These are phyloP conservation scores for Cosmia trapezina DNA, from an alignment of 2,888 invertebrate species.

Conservation along the genomic window DNA sequence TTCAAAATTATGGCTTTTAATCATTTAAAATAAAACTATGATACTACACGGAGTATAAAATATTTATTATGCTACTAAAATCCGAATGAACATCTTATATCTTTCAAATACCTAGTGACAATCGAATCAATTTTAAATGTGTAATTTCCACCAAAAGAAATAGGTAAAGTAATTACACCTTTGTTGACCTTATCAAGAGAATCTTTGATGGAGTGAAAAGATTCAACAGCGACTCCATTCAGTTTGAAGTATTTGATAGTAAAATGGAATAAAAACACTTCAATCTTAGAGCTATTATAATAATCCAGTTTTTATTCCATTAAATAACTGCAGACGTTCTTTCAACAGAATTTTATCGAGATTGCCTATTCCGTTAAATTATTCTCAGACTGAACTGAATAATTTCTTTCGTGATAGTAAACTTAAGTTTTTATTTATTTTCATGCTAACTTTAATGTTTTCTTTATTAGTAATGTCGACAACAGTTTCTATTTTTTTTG, in stretches of 20 bases:
- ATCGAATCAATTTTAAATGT: not conserved
- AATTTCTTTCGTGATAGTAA: slow-evolving; percentile 22
- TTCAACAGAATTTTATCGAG: slow-evolving; percentile 47
- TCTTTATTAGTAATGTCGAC: not conserved
- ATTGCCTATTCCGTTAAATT: slow-evolving; percentile 41
- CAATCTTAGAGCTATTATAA: slow-evolving; percentile 30
- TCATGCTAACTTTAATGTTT: slow-evolving; percentile 8
- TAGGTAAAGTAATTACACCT: slow-evolving; percentile 16
- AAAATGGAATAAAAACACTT: slow-evolving; percentile 32
- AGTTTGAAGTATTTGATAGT: slow-evolving; percentile 34
- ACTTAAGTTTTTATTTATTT: slow-evolving; percentile 1
- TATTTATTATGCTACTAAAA: too few relatives aligned
- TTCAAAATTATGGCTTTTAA: not conserved
- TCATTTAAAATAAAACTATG: not conserved
- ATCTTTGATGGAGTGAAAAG: slow-evolving; percentile 8
- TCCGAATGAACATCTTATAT: not conserved
- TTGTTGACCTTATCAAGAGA: slow-evolving; percentile 22
- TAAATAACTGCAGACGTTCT: slow-evolving; percentile 41
- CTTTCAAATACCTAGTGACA: too few relatives aligned
- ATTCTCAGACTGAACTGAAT: slow-evolving; percentile 26
- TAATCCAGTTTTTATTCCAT: slow-evolving; percentile 47
- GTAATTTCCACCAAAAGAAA: not conserved
- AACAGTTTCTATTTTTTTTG: not conserved
- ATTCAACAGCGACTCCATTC: slow-evolving; percentile 20
- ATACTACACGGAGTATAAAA: not conserved